Evolutionary conservation across 2,113 vertebrate genomes (phyloP).

Genomic region (Eulemur rufifrons): DNA sequence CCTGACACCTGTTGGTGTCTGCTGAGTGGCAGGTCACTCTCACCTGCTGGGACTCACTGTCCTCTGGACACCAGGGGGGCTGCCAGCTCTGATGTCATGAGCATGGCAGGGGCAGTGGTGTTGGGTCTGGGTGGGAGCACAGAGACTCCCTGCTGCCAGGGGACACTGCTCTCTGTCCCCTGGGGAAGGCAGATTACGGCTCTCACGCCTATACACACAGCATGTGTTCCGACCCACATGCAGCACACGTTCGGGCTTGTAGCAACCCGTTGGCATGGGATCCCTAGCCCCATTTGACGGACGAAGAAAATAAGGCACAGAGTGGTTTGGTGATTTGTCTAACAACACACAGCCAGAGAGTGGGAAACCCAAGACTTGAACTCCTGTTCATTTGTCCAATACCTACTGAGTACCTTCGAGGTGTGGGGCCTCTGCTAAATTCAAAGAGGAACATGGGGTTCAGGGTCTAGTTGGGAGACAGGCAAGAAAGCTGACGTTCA

Average conservation of each 20-base stretch:
- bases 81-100: neutral
- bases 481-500: too few species aligned
- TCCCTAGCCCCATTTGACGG: neutral
- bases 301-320: neutral
- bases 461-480: neutral
- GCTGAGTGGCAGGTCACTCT: neutral
- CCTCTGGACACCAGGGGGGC: neutral
- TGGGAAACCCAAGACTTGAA: neutral
- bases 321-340: neutral
- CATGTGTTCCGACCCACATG: neutral
- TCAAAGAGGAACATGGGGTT: neutral
- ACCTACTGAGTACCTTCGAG: neutral
- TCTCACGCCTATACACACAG: neutral
- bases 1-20: neutral
- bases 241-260: neutral
- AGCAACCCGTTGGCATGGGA: neutral
- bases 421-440: neutral
- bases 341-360: neutral
- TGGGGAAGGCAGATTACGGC: accelerated
- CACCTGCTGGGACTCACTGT: neutral
- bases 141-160: neutral
- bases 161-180: neutral
- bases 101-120: neutral
- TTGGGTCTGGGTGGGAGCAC: neutral
- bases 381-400: neutral